These are phyloP conservation scores for Euzetes globulus DNA, from an alignment of 2,888 invertebrate species.

Conservation along the genomic window DNA sequence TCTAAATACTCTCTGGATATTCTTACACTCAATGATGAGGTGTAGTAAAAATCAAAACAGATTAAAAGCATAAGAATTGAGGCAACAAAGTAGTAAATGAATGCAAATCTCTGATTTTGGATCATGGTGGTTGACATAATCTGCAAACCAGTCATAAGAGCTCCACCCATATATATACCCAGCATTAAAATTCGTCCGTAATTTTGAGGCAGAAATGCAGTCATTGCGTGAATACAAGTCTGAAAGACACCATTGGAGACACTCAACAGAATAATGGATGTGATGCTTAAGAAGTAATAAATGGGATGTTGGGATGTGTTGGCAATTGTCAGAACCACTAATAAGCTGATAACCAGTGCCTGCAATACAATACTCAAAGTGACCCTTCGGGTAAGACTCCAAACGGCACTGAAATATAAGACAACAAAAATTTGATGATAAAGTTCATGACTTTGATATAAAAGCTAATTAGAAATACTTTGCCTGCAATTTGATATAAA, in stretches of 20 bases:
- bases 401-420: conserved; percentile 46
- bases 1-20: no score
- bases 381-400: conserved; percentile 49
- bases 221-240: conserved; percentile 92
- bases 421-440: background rate
- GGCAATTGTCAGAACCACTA: conserved; percentile 78
- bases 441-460: background rate
- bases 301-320: conserved; percentile 62
- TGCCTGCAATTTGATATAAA: no score
- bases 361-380: conserved; percentile 45
- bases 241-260: conserved; percentile 91
- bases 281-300: conserved; percentile 74
- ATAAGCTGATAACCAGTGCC: conserved; percentile 71
- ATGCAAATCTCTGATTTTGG: conserved; percentile 68
- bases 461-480: no score
- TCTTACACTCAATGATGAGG: conserved; percentile 79
- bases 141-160: conserved; percentile 68
- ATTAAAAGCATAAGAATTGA: conserved; percentile 81
- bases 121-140: conserved; percentile 62
- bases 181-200: conserved; percentile 92
- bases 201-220: conserved; percentile 78
- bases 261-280: conserved; percentile 70
- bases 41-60: conserved; percentile 93
- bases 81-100: conserved; percentile 93
- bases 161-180: conserved; percentile 84